Evolutionary conservation across 2,113 vertebrate genomes (phyloP), one percentile per base, ranked within the genome.

Genomic region (Regulus satrapa): DNA sequence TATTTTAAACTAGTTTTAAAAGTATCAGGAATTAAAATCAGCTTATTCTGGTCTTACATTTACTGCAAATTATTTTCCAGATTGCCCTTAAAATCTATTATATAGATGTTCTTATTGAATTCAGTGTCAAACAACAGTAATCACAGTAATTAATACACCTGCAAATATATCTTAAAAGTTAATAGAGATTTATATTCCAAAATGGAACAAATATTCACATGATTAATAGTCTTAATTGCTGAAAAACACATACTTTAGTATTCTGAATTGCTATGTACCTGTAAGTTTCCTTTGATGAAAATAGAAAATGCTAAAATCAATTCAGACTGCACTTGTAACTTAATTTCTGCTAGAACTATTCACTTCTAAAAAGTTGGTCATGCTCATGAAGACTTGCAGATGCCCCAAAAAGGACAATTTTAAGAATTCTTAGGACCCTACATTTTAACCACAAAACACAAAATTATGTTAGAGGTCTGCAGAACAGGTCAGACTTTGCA

Each of bases 391-490:
- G 49, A 56, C 18, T 32, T 80, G 15, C 11, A 51, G 18, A 32
- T 0, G 0, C 17, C 31, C 18, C 45, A 64, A 20, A 26, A 55
- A 59, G 6, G 14, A 43, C 0, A 1, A 61, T 8, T 5, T 25
- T 1, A 8, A 49, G 21, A 18, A 32, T 56, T 49, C 69, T 41
- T 45, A 71, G 45, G 19, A 18, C 8, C 29, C n/a, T 54, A 14
- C 0, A 3, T 74, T 85, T 90, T 66, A 78, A 4, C 17, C 18
- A 34, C 31, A 84, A 72, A 71, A 17, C 36, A 45, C 10, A 51
- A 54, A 86, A 21, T 56, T 74, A n/a, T 4, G 8, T 63, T 25
- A 52, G 45, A 92, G 10, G 40, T 55, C 15, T 68, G 24, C 54
- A 9, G 2, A n/a, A 85, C 5, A 77, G 12, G 9, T 29, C 5